Percentiles rank a stretch among this genome's conserved stretches.
These are phyloP conservation scores for Eristalinus sepulchralis DNA, from an alignment of 2,888 invertebrate species.

Conservation along the genomic window DNA sequence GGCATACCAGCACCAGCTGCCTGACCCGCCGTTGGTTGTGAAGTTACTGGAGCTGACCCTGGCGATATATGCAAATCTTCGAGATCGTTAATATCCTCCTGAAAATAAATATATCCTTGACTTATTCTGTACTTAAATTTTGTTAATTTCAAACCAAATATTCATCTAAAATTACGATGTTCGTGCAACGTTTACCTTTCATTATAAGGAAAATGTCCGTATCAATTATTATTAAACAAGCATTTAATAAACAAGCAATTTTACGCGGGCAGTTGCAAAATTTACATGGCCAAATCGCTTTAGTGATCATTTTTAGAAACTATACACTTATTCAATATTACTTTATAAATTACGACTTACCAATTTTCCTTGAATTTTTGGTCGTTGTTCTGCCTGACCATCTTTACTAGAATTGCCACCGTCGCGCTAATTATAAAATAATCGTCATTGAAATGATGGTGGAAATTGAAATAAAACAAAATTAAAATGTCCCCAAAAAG, in stretches of 20 bases:
- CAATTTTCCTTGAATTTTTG: conserved; percentile 45
- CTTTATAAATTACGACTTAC: conserved; percentile 28
- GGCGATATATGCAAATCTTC: conserved; percentile 78
- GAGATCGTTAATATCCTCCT: conserved; percentile 80
- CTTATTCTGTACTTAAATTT: not conserved
- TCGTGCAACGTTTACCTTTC: not conserved
- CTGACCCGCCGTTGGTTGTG: conserved; percentile 77
- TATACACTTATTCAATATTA: no score
- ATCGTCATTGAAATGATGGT: conserved; percentile 74
- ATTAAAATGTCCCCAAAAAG: conserved; percentile 28
- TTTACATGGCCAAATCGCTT: not conserved
- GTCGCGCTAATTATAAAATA: conserved; percentile 75
- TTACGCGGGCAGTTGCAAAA: not conserved
- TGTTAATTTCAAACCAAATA: not conserved
- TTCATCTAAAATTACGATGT: not conserved
- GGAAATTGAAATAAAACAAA: conserved; percentile 72
- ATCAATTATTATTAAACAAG: not conserved
- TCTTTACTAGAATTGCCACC: conserved; percentile 74
- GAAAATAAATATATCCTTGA: conserved; percentile 47
- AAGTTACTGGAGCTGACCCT: conserved; percentile 76
- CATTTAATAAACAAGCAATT: not conserved
- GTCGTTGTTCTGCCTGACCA: conserved; percentile 66
- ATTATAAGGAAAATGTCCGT: not conserved
- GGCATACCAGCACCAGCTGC: conserved; percentile 76
- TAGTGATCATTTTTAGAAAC: not conserved